Conservation (phyloP, 2,888 invertebrate species). For the Phortica magna region DNA sequence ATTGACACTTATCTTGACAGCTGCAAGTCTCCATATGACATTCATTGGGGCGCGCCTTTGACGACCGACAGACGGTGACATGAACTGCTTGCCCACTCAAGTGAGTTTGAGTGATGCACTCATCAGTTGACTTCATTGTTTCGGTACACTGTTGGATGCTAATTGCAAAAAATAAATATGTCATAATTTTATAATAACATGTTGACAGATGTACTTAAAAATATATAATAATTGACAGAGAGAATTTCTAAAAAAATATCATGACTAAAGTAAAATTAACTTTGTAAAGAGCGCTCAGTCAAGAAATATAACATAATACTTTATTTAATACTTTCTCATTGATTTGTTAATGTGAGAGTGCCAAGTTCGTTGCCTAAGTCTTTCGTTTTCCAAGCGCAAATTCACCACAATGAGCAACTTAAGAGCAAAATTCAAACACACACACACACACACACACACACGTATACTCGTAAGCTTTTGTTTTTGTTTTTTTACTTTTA, state of each 20-base stretch:
- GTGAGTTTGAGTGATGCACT: too few species aligned
- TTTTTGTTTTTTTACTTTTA: not conserved
- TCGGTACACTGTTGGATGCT: too few species aligned
- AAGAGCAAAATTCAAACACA: constrained; percentile 52
- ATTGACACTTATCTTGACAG: constrained; percentile 33
- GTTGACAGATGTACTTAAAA: too few species aligned
- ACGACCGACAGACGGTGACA: constrained; percentile 64
- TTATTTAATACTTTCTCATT: not conserved
- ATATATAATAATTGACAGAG: too few species aligned
- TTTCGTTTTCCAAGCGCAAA: constrained; percentile 41
- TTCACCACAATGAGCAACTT: constrained; percentile 42
- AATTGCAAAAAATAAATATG: too few species aligned
- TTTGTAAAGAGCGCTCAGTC: too few species aligned
- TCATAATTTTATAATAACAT: too few species aligned
- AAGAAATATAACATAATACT: too few species aligned
- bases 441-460: constrained; percentile 2
- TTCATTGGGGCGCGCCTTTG: constrained; percentile 29
- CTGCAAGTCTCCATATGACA: not conserved
- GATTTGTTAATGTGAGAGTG: not conserved
- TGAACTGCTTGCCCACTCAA: constrained; percentile 49
- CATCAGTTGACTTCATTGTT: too few species aligned
- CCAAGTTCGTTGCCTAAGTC: constrained; percentile 51
- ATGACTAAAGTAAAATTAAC: too few species aligned
- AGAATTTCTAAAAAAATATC: too few species aligned
- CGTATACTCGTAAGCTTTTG: constrained; percentile 29